A percentile compares a stretch with the other conserved stretches of the same genome.
Evolutionary conservation across 2,888 invertebrate genomes (phyloP).

Genomic region (Orchesella flavescens): DNA sequence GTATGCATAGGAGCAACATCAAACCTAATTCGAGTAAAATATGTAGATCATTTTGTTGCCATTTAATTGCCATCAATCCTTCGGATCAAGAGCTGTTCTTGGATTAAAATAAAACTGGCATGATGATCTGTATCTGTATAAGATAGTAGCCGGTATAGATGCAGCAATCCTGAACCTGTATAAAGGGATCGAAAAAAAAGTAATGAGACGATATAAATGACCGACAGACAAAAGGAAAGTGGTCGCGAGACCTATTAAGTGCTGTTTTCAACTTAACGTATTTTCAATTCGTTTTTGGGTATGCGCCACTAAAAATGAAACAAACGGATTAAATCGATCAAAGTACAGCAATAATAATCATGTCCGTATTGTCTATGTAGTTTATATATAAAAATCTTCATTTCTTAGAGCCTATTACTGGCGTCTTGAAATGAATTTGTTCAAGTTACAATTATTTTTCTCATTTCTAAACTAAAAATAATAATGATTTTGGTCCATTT

Average conservation of each 20-base stretch:
- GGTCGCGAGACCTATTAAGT: slow-evolving; percentile 50
- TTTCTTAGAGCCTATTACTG: no score
- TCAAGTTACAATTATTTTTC: no score
- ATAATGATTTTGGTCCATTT: no score
- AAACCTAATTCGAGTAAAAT: slow-evolving; percentile 50
- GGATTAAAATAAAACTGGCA: slow-evolving; percentile 6
- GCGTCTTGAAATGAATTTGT: no score
- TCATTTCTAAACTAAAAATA: no score
- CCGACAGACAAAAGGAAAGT: slow-evolving; percentile 59
- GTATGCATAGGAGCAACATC: slow-evolving; percentile 43
- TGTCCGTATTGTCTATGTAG: no score
- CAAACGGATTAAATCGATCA: not conserved
- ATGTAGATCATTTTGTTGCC: slow-evolving; percentile 56
- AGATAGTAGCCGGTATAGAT: slow-evolving; percentile 19
- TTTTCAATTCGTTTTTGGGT: slow-evolving; percentile 14
- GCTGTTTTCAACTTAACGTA: slow-evolving; percentile 14
- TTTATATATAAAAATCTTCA: no score
- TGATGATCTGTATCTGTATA: slow-evolving; percentile 5
- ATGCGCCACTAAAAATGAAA: not conserved
- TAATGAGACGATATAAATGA: slow-evolving; percentile 63
- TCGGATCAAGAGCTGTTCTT: slow-evolving; percentile 15
- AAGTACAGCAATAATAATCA: no score
- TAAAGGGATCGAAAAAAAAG: slow-evolving; percentile 1
- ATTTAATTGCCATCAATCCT: slow-evolving; percentile 62
- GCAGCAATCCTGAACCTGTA: not conserved